Evolutionary conservation across 2,888 invertebrate species (phyloP).

Genomic region (Masnerella sp.): DNA sequence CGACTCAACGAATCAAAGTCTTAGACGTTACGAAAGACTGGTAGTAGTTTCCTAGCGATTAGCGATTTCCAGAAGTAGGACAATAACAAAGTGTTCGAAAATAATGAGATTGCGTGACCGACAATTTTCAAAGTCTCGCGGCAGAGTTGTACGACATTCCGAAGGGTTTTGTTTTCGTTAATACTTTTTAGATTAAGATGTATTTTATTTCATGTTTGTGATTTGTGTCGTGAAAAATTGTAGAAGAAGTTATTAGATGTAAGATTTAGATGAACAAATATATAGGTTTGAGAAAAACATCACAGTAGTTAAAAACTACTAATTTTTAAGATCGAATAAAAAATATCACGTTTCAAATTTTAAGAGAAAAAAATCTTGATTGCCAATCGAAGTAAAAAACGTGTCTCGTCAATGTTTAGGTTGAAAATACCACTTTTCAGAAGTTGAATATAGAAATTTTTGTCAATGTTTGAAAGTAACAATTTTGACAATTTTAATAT

Average conservation of each 20-base stretch:
- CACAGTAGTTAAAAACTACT: no score
- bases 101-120: conserved; percentile 49
- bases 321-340: no score
- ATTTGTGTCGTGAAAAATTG: conserved; percentile 35
- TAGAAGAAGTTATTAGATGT: conserved; percentile 26
- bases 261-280: conserved; percentile 1
- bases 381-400: no score
- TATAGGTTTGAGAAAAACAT: no score
- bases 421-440: no score
- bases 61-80: conserved; percentile 64
- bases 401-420: no score
- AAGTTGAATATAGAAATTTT: no score
- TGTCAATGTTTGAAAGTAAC: no score
- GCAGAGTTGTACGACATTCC: conserved; percentile 31
- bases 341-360: no score
- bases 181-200: conserved; percentile 16
- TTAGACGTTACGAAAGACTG: conserved; percentile 71
- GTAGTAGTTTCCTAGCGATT: conserved; percentile 71
- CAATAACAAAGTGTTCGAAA: conserved; percentile 73
- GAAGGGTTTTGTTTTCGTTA: conserved; percentile 26
- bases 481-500: no score
- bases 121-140: conserved; percentile 26
- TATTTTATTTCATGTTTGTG: conserved; percentile 21
- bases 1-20: conserved; percentile 63
- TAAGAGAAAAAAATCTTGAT: not conserved